Evolutionary conservation across 1,140 invertebrate genomes (phyloP).

Genomic region (Psilanteris sp.): DNA sequence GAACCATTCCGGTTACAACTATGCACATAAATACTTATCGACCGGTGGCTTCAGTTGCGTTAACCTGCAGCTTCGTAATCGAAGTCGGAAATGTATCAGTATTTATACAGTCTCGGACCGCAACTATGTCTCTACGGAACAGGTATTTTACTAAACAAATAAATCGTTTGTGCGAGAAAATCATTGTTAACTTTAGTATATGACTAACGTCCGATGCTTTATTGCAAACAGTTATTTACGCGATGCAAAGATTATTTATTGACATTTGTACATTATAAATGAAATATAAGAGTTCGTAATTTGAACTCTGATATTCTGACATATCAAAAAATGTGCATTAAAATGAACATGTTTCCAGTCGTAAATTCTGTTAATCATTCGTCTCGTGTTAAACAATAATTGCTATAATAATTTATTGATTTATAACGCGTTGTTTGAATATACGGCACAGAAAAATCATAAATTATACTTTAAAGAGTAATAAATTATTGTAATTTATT

Average conservation of each 20-base stretch:
- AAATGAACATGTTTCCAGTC: conserved; percentile 25
- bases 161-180: conserved; percentile 53
- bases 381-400: conserved; percentile 1
- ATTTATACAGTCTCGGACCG: conserved; percentile 62
- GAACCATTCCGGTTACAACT: conserved; percentile 34
- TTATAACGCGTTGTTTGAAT: neutral
- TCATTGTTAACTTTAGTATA: conserved; percentile 42
- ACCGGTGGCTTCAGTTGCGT: conserved; percentile 50
- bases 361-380: conserved; percentile 49
- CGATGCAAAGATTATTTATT: conserved; percentile 46
- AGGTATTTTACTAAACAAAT: conserved; percentile 58
- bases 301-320: conserved; percentile 23
- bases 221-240: conserved; percentile 37
- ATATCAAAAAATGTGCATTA: conserved; percentile 34
- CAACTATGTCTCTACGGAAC: conserved; percentile 60
- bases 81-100: conserved; percentile 62
- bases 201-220: conserved; percentile 28
- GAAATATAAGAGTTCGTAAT: conserved; percentile 39
- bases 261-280: conserved; percentile 47
- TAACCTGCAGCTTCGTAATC: conserved; percentile 59
- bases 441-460: no score
- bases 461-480: no score
- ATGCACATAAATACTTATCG: conserved; percentile 61
- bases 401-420: conserved; percentile 30
- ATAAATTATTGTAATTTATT: no score